Evolutionary conservation across 2,113 vertebrate species (phyloP).

Genomic region (Merops nubicus): DNA sequence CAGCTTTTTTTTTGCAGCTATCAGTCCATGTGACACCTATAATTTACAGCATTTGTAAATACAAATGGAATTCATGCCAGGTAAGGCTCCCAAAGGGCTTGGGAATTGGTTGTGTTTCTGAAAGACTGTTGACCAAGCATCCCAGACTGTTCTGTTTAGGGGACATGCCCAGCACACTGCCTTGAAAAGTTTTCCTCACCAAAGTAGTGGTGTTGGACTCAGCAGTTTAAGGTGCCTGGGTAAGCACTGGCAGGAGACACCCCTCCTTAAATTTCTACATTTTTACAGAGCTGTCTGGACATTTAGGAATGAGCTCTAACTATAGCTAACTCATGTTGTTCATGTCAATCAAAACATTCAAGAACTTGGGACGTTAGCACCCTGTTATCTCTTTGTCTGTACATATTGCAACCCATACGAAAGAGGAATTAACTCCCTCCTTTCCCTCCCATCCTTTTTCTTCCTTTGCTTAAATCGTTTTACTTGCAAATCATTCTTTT

Average conservation of each 20-base stretch:
- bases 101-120: neutral
- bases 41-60: neutral
- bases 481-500: neutral
- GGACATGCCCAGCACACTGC: neutral
- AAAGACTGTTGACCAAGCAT: neutral
- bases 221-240: neutral
- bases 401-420: neutral
- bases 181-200: neutral
- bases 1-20: neutral
- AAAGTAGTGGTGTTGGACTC: neutral
- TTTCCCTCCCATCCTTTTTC: neutral
- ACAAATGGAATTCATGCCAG: neutral
- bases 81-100: constrained; percentile 46
- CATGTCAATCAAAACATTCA: neutral
- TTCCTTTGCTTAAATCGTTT: neutral
- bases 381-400: constrained; percentile 9
- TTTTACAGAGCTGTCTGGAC: constrained; percentile 47
- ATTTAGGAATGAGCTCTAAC: constrained; percentile 10
- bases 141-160: neutral
- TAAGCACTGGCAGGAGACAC: neutral
- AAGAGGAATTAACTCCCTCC: neutral
- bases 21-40: neutral
- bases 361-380: neutral
- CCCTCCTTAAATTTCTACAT: neutral
- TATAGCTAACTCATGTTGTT: neutral